Percentiles rank a stretch among this genome's conserved stretches.
Evolutionary conservation across 2,797 vertebrate genomes (phyloP).

Genomic region (Neosilurus hyrtlii): DNA sequence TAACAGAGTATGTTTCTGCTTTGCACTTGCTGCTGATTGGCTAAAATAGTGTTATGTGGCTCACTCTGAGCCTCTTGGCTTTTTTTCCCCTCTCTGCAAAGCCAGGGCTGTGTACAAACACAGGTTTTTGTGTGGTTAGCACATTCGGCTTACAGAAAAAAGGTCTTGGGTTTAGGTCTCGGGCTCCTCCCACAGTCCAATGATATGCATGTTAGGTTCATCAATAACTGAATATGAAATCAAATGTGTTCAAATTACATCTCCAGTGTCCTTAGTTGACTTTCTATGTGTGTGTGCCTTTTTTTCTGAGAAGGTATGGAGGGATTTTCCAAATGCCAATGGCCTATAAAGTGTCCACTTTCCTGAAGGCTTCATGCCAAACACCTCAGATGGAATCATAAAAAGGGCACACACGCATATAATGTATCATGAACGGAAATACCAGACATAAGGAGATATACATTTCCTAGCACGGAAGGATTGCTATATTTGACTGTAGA

Average conservation of each 20-base stretch:
- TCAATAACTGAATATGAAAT: neutral
- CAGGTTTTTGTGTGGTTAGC: too few species aligned
- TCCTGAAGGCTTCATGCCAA: constrained; percentile 35
- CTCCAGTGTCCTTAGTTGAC: constrained; percentile 16
- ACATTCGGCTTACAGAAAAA: too few species aligned
- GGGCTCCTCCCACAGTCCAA: too few species aligned
- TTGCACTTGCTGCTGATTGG: too few species aligned
- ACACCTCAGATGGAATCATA: constrained; percentile 28
- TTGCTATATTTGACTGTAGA: constrained; percentile 17
- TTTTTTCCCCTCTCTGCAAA: too few species aligned
- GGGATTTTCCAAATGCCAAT: constrained; percentile 8
- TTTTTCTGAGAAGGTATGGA: constrained; percentile 2
- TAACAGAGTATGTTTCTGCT: too few species aligned
- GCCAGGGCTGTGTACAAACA: too few species aligned
- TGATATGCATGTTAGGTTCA: too few species aligned
- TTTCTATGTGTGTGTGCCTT: constrained; percentile 16
- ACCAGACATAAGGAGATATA: neutral
- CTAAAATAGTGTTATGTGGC: too few species aligned
- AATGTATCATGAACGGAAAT: constrained; percentile 28
- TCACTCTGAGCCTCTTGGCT: too few species aligned
- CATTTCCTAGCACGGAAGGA: neutral
- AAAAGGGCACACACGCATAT: neutral
- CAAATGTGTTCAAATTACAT: constrained; percentile 17
- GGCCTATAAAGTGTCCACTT: constrained; percentile 34
- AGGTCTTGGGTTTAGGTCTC: too few species aligned